Evolutionary conservation across 2,113 vertebrate species (phyloP), one percentile per base, ranked within the genome.

Genomic region (Dascyllus trimaculatus): DNA sequence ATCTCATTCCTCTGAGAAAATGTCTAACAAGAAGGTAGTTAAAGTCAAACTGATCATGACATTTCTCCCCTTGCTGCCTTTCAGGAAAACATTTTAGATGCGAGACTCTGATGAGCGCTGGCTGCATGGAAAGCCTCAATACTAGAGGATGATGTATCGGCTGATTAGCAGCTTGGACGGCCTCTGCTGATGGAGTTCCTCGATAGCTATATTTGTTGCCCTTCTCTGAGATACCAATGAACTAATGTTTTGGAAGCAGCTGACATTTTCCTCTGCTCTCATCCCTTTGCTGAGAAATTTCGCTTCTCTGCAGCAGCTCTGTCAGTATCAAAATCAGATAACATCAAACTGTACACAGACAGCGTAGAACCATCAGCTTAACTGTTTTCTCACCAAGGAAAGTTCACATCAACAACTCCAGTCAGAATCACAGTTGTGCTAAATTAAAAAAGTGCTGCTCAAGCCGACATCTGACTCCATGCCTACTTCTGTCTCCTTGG

Each of bases 311-410:
- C 76, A 48, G 64, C 48, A 38, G 68, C 85, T 53, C 70, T 66
- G 82, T 80, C 80, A 64, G 75, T 38, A 81, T 76, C 71, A 40
- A 45, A 75, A 91, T 84, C 85, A 80, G 90, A 92, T 90, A 88
- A 77, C 38, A 21, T 66, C 71, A 52, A 84, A 62, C 56, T 51
- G 63, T 19, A 78, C 63, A 62, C 63, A 80, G 83, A 75, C 66
- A 57, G 76, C 9, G 49, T 67, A 59, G 63, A 83, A n/a, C n/a
- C n/a, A 82, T 49, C 72, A 54, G 83, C 80, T 88, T 85, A 88
- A 75, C 78, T 18, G 60, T 83, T 79, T 86, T 71, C 48, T 69
- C 58, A 51, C 52, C 19, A 18, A 17, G 40, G 38, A 79, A 75
- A 79, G 69, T 85, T 85, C 63, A 75, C 62, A 56, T 26, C 10